Conservation (phyloP, 1,140 invertebrate species). For the Calliopsis andreniformis region DNA sequence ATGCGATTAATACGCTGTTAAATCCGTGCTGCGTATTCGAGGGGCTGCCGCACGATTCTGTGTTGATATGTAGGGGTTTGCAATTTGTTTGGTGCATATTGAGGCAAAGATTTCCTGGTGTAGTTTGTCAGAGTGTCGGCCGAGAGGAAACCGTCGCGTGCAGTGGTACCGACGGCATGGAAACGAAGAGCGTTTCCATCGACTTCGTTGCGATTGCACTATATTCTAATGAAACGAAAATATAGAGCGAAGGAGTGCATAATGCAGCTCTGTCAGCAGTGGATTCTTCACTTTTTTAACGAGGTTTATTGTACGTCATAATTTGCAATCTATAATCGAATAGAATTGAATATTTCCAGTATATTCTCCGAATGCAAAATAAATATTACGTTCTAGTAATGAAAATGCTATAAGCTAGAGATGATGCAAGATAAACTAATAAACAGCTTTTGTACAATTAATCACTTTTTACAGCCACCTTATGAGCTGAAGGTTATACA, state of each 20-base stretch:
- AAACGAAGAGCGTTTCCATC: conserved; percentile 3
- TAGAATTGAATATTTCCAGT: too few species aligned
- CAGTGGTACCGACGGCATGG: conserved; percentile 8
- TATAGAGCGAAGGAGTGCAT: not conserved
- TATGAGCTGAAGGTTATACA: too few species aligned
- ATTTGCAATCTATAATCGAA: not conserved
- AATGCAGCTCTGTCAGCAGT: not conserved
- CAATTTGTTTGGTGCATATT: not conserved
- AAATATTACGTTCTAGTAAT: too few species aligned
- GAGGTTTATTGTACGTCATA: too few species aligned
- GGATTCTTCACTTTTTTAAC: not conserved
- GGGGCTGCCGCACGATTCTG: not conserved
- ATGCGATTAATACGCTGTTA: too few species aligned
- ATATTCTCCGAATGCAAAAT: too few species aligned
- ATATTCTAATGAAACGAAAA: conserved; percentile 29
- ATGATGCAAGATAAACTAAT: too few species aligned
- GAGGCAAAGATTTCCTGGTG: not conserved
- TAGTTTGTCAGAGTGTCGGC: not conserved
- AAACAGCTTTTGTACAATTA: too few species aligned
- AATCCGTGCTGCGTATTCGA: too few species aligned
- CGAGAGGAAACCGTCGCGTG: not conserved
- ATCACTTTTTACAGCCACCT: too few species aligned
- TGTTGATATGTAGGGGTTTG: not conserved
- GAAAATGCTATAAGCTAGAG: too few species aligned
- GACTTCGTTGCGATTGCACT: not conserved